phyloP scores from a whole-genome alignment of 2,888 invertebrate genomes.

The Onthophagus sagittarius region DNA sequence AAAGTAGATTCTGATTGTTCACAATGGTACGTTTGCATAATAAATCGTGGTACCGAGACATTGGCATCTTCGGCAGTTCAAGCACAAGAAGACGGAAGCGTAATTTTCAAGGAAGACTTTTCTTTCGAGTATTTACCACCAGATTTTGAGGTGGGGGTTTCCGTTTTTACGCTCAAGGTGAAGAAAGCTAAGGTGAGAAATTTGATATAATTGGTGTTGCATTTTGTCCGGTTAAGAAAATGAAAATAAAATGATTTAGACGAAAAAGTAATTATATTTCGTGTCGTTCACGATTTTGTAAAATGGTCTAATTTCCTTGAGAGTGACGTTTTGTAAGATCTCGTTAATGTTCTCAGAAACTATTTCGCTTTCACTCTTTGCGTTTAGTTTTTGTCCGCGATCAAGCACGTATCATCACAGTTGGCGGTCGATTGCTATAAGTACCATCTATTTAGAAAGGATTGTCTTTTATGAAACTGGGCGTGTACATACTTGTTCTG shows the following conservation, averaged over 20 bases:
- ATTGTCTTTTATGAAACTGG: neutral
- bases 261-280: neutral
- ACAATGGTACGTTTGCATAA: slow-evolving; percentile 42
- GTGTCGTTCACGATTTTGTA: neutral
- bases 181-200: slow-evolving; percentile 38
- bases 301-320: neutral
- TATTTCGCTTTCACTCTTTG: neutral
- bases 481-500: neutral
- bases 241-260: neutral
- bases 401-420: neutral
- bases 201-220: neutral
- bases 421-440: neutral
- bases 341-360: neutral
- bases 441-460: neutral
- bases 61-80: slow-evolving; percentile 37
- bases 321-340: neutral
- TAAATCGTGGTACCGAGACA: slow-evolving; percentile 37
- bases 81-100: slow-evolving; percentile 31
- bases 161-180: slow-evolving; percentile 49
- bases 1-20: slow-evolving; percentile 24
- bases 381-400: neutral
- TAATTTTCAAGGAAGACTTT: slow-evolving; percentile 36
- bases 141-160: slow-evolving; percentile 47
- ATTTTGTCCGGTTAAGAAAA: neutral
- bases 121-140: slow-evolving; percentile 40